Percentiles rank a stretch among this genome's conserved stretches.
phyloP scores from a whole-genome alignment of 2,888 invertebrate species.

The Patella depressa region DNA sequence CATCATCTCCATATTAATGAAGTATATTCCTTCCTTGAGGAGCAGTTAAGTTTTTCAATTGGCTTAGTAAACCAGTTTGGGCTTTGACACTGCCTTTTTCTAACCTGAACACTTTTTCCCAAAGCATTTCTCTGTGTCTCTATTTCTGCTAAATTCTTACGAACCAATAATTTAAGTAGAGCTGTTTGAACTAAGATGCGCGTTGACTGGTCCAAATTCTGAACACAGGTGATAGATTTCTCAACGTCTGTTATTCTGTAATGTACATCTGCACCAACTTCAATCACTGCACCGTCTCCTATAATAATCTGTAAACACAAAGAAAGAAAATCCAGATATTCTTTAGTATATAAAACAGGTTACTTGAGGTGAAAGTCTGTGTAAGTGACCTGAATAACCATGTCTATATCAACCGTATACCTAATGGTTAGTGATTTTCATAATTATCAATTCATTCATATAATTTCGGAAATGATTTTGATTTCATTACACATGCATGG shows the following conservation, averaged over 20 bases:
- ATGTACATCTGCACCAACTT: slow-evolving; percentile 72
- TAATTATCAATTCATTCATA: no score
- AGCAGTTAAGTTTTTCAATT: no score
- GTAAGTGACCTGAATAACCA: no score
- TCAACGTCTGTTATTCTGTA: slow-evolving; percentile 70
- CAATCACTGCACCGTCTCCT: slow-evolving; percentile 71
- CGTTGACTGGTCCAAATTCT: slow-evolving; percentile 69
- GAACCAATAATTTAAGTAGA: slow-evolving; percentile 67
- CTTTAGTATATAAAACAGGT: background rate
- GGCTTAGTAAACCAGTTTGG: no score
- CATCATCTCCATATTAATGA: no score
- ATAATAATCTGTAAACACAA: slow-evolving; percentile 67
- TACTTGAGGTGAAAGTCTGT: background rate
- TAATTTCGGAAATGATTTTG: no score
- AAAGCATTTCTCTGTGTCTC: slow-evolving; percentile 51
- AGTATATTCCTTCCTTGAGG: no score
- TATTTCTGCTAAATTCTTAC: slow-evolving; percentile 61
- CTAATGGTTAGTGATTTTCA: no score
- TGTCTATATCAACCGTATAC: no score
- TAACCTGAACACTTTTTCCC: slow-evolving; percentile 53
- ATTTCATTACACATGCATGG: no score
- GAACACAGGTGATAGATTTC: slow-evolving; percentile 69
- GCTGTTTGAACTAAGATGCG: slow-evolving; percentile 70
- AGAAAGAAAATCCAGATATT: background rate
- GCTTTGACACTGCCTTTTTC: background rate